These are phyloP conservation scores for Cotesia glomerata DNA, from an alignment of 1,140 invertebrate species.

Conservation along the genomic window DNA sequence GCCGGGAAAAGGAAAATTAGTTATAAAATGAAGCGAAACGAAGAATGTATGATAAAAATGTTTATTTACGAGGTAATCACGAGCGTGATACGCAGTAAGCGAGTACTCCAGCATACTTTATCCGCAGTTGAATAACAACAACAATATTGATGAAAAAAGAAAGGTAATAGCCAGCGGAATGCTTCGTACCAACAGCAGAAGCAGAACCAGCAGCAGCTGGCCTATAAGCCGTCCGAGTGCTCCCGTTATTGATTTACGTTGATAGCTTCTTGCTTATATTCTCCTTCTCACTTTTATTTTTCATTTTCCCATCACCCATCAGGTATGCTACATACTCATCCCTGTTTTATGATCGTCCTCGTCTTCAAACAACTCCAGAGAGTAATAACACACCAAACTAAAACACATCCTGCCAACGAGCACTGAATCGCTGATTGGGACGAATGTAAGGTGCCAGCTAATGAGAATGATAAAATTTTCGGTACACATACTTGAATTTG, in stretches of 20 bases:
- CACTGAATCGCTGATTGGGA: no score
- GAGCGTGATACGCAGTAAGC: constrained; percentile 42
- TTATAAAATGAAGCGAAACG: constrained; percentile 1
- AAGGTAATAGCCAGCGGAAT: constrained; percentile 48
- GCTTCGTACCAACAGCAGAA: constrained; percentile 28
- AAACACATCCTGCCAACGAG: no score
- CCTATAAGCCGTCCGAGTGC: constrained; percentile 51
- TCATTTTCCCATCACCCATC: constrained; percentile 13
- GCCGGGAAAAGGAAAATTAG: not conserved
- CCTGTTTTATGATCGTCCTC: not conserved
- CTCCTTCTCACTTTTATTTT: constrained; percentile 1
- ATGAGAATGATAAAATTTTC: no score
- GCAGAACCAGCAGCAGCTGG: constrained; percentile 47
- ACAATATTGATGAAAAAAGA: constrained; percentile 30
- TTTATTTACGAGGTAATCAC: constrained; percentile 47
- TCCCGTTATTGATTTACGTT: constrained; percentile 58
- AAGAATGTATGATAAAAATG: constrained; percentile 32
- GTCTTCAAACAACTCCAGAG: not conserved
- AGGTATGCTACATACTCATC: not conserved
- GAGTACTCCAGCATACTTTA: constrained; percentile 16
- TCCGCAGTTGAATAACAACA: no score
- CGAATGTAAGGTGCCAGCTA: no score
- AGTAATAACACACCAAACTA: no score
- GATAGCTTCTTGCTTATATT: constrained; percentile 48
- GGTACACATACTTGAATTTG: no score